A percentile compares a stretch with the other conserved stretches of the same genome.
Evolutionary conservation across 2,888 invertebrate genomes (phyloP).

Genomic region (Cetonia aurata): DNA sequence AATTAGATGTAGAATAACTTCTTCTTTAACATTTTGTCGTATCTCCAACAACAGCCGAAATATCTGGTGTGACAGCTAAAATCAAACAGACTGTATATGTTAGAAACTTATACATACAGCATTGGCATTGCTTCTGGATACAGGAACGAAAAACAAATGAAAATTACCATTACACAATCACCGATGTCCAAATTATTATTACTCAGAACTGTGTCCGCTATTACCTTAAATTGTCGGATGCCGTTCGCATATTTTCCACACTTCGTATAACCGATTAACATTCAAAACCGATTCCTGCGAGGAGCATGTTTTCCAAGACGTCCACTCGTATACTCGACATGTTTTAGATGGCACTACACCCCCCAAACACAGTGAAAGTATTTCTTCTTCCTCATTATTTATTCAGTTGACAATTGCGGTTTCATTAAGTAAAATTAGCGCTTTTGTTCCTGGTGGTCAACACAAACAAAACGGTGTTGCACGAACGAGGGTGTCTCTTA

Average conservation of each 20-base stretch:
- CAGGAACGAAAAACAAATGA: too few species aligned
- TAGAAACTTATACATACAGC: too few species aligned
- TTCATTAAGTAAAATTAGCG: conserved; percentile 23
- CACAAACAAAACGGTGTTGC: not conserved
- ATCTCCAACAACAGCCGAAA: too few species aligned
- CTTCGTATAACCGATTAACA: not conserved
- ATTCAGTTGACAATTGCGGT: conserved; percentile 2
- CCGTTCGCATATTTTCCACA: not conserved
- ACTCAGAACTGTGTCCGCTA: not conserved
- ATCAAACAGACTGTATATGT: too few species aligned
- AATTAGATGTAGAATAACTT: too few species aligned
- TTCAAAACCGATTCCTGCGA: not conserved
- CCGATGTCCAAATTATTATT: not conserved
- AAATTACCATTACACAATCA: too few species aligned
- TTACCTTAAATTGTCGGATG: not conserved
- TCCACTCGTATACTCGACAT: not conserved
- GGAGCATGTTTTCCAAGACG: not conserved
- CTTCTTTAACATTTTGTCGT: too few species aligned
- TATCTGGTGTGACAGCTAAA: too few species aligned
- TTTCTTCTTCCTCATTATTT: conserved; percentile 8
- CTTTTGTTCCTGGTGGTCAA: not conserved
- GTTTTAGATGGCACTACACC: conserved; percentile 2
- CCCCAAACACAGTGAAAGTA: conserved; percentile 1
- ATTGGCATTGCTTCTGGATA: too few species aligned
- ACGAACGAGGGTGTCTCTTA: too few species aligned